Conservation (phyloP, 2,797 vertebrate genomes). For the Acridotheres tristis region DNA sequence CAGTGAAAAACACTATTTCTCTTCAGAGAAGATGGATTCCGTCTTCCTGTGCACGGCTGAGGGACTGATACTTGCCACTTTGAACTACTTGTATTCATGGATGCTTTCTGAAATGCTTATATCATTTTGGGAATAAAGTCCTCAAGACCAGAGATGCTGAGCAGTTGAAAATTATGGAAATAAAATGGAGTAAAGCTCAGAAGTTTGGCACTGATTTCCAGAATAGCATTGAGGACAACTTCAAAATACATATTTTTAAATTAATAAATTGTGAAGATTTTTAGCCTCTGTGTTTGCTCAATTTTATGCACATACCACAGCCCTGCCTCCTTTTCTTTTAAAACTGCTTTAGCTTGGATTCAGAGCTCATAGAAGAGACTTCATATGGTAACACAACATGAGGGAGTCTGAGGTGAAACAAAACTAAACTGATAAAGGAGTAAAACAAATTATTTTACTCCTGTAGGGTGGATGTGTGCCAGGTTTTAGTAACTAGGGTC, state of each 20-base stretch:
- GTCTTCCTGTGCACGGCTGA: conserved; percentile 49
- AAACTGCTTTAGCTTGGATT: not conserved
- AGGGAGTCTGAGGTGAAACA: not conserved
- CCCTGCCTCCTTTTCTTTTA: not conserved
- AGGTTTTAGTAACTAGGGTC: conserved; percentile 29
- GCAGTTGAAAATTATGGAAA: not conserved
- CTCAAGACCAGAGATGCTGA: conserved; percentile 8
- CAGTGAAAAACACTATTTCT: conserved; percentile 67
- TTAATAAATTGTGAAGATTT: not conserved
- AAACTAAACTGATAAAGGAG: not conserved
- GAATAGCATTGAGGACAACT: not conserved
- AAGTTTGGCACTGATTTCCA: not conserved
- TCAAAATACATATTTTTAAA: not conserved
- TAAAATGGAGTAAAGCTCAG: not conserved
- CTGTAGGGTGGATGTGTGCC: not conserved
- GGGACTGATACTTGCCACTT: conserved; percentile 66
- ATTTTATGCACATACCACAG: not conserved
- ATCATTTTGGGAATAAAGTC: conserved; percentile 54
- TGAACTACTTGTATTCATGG: conserved; percentile 62
- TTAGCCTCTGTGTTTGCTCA: not conserved
- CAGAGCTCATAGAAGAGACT: not conserved
- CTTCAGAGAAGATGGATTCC: conserved; percentile 67
- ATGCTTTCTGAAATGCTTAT: conserved; percentile 61
- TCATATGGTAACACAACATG: not conserved
- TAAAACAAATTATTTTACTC: conserved; percentile 20